Conservation (phyloP, 2,888 invertebrate species). For the Noctua comes region DNA sequence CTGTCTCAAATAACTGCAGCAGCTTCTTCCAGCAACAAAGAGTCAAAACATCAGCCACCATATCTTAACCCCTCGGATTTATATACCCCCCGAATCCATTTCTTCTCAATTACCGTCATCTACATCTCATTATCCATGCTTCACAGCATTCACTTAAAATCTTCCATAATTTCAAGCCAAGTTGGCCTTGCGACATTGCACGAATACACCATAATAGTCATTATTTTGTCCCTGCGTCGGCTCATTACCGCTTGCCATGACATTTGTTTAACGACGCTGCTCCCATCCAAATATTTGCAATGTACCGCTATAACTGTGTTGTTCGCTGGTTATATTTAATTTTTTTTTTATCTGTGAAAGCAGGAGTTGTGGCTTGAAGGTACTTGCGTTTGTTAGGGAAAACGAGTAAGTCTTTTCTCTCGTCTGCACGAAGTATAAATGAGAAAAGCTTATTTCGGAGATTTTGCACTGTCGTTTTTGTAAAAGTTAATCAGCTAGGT, state of each 20-base stretch:
- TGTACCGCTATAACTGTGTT: slow-evolving; percentile 48
- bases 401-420: neutral
- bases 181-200: slow-evolving; percentile 52
- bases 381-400: neutral
- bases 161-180: slow-evolving; percentile 30
- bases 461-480: neutral
- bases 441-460: neutral
- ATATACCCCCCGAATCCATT: slow-evolving; percentile 2
- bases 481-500: neutral
- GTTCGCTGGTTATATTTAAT: slow-evolving; percentile 39
- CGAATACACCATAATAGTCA: slow-evolving; percentile 58
- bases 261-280: slow-evolving; percentile 62
- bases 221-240: slow-evolving; percentile 54
- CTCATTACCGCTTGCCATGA: slow-evolving; percentile 61
- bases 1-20: neutral
- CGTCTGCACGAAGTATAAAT: too few relatives aligned
- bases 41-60: neutral
- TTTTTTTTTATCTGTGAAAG: slow-evolving; percentile 39
- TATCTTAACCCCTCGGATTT: neutral
- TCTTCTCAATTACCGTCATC: slow-evolving; percentile 33
- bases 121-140: slow-evolving; percentile 31
- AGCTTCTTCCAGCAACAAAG: neutral
- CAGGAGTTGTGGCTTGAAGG: neutral
- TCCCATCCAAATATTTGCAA: slow-evolving; percentile 63
- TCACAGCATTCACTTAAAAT: slow-evolving; percentile 26